phyloP scores from a whole-genome alignment of 1,140 invertebrate species.

The Himalopsyche phryganea region DNA sequence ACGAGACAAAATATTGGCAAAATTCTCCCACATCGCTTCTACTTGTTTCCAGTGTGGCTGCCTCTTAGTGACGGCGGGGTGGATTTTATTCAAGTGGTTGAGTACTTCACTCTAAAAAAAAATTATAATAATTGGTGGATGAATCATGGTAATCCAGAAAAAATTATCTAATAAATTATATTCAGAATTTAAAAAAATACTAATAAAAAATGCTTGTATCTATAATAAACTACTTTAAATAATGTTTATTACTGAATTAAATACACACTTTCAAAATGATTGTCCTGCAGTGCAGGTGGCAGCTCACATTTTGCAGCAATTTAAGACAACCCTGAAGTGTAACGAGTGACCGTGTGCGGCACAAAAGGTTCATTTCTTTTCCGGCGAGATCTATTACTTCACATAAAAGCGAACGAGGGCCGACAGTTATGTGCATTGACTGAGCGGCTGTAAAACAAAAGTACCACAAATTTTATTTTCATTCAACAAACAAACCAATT shows the following conservation, averaged over 20 bases:
- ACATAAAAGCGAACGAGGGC: conserved; percentile 16
- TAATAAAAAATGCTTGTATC: too few species aligned
- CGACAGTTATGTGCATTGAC: conserved; percentile 23
- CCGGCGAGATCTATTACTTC: conserved; percentile 25
- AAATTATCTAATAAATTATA: too few species aligned
- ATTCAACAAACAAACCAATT: too few species aligned
- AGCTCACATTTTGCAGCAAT: conserved; percentile 25
- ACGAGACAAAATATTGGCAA: conserved; percentile 10
- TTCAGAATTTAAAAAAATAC: too few species aligned
- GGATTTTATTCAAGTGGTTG: conserved; percentile 23
- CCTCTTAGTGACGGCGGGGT: conserved; percentile 29
- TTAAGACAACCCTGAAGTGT: conserved; percentile 19
- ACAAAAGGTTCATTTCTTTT: conserved; percentile 28
- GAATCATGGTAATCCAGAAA: too few species aligned
- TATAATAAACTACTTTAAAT: too few species aligned
- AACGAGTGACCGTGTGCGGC: conserved; percentile 11
- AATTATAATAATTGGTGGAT: too few species aligned
- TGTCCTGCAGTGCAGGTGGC: conserved; percentile 26
- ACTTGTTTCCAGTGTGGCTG: conserved; percentile 28
- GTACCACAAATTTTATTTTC: background rate
- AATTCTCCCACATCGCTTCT: conserved; percentile 25
- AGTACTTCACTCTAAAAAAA: conserved; percentile 27
- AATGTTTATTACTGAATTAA: too few species aligned
- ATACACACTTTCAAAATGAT: conserved; percentile 27
- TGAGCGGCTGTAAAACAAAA: conserved; percentile 19